phyloP scores from a whole-genome alignment of 2,797 vertebrate species.

The Prionace glauca region DNA sequence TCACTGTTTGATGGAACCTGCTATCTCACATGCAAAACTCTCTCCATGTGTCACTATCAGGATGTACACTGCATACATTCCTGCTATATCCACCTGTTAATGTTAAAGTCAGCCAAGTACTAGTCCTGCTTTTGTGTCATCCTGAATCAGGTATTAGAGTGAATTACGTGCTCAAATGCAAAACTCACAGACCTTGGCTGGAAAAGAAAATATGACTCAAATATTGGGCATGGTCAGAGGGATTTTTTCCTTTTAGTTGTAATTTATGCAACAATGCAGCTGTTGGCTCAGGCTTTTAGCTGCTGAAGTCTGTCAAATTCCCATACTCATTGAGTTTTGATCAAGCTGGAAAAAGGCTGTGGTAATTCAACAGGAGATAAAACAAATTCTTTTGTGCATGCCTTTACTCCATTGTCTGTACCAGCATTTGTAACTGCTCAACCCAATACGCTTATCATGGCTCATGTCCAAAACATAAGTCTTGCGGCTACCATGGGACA shows the following conservation, averaged over 20 bases:
- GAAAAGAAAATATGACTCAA: neutral
- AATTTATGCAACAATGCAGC: neutral
- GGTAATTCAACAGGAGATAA: neutral
- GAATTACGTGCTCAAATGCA: neutral
- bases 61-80: neutral
- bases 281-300: neutral
- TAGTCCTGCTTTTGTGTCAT: neutral
- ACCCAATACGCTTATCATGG: neutral
- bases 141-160: neutral
- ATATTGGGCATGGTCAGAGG: neutral
- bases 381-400: neutral
- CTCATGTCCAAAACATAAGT: neutral
- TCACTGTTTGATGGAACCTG: neutral
- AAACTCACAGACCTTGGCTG: neutral
- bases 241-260: neutral
- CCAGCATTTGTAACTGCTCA: neutral
- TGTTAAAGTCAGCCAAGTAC: neutral
- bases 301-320: neutral
- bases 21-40: neutral
- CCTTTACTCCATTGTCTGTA: neutral
- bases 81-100: neutral
- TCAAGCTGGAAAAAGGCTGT: too few species aligned
- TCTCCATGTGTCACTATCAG: neutral
- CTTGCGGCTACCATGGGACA: slow-evolving; percentile 5
- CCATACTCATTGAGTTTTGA: neutral